A percentile compares a stretch with the other conserved stretches of the same genome.
Evolutionary conservation across 2,113 vertebrate species (phyloP).

Genomic region (Alaudala cheleensis): DNA sequence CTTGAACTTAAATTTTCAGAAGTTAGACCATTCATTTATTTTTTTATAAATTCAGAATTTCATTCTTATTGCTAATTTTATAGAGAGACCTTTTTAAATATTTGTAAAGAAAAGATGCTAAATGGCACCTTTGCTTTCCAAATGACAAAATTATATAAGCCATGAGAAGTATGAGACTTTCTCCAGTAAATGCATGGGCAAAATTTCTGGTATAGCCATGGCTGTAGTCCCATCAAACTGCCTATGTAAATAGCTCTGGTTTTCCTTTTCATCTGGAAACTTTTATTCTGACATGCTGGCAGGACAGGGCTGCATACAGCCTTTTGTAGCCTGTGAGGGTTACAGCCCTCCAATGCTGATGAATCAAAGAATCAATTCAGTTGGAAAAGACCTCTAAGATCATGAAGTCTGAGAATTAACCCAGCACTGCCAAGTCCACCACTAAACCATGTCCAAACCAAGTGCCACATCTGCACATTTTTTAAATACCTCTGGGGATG

Average conservation of each 20-base stretch:
- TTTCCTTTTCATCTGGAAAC: neutral
- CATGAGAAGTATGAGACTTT: neutral
- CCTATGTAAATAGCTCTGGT: neutral
- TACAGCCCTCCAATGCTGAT: neutral
- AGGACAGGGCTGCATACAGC: neutral
- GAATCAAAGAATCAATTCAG: neutral
- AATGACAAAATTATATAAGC: neutral
- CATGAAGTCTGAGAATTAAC: neutral
- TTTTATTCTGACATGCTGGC: neutral
- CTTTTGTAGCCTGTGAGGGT: neutral
- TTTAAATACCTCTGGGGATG: neutral
- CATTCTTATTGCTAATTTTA: neutral
- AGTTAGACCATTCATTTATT: neutral
- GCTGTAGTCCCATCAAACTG: neutral
- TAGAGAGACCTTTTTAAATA: neutral
- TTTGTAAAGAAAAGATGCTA: neutral
- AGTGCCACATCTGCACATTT: neutral
- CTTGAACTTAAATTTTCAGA: neutral
- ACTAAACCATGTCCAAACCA: neutral
- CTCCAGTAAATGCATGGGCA: neutral
- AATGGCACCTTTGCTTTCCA: neutral
- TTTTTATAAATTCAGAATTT: neutral
- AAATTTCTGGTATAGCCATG: neutral
- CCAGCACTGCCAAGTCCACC: neutral
- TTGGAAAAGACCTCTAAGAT: neutral